phyloP scores from a whole-genome alignment of 1,140 invertebrate genomes.

The Cylas formicarius region DNA sequence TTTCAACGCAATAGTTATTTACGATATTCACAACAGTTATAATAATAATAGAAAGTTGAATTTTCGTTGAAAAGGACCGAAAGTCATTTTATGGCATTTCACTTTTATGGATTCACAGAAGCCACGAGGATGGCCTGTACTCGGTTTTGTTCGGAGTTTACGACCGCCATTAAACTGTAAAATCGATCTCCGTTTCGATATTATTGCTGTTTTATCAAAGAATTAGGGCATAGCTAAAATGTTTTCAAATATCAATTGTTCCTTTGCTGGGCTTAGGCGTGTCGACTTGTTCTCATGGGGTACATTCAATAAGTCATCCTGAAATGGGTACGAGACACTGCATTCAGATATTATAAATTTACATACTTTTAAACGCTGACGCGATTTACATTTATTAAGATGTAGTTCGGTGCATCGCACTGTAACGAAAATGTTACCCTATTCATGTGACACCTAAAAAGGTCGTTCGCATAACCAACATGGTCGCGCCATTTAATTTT shows the following conservation, averaged over 20 bases:
- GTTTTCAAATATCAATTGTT: conserved; percentile 9
- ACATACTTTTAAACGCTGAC: no score
- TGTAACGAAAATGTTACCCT: no score
- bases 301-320: no score
- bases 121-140: conserved; percentile 13
- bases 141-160: conserved; percentile 7
- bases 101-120: conserved; percentile 13
- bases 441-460: no score
- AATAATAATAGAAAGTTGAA: conserved; percentile 1
- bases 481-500: conserved; percentile 11
- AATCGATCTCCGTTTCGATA: background rate
- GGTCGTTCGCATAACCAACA: conserved; percentile 10
- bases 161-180: conserved; percentile 8
- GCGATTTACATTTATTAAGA: no score
- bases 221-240: conserved; percentile 12
- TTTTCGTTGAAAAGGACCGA: background rate
- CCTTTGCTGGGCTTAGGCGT: no score
- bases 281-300: no score
- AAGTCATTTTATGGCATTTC: conserved; percentile 3
- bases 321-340: no score
- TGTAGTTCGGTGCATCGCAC: no score
- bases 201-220: background rate
- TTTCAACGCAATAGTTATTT: no score
- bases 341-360: no score
- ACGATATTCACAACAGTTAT: conserved; percentile 3